These are phyloP conservation scores for Macropodus opercularis DNA, from an alignment of 2,797 vertebrate species.

Conservation along the genomic window DNA sequence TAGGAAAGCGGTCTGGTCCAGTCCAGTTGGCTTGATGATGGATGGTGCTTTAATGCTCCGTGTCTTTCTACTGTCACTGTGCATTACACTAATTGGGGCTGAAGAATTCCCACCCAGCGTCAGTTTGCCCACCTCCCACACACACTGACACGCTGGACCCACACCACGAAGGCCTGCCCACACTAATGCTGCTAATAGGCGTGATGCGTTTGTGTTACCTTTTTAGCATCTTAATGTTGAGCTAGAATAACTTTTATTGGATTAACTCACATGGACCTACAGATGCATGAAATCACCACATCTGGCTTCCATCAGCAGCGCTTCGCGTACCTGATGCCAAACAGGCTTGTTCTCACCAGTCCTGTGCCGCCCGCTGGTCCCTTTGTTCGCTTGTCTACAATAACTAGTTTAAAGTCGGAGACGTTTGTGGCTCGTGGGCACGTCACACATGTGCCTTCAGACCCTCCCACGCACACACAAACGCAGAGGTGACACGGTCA, in stretches of 20 bases:
- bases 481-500: conserved; percentile 71
- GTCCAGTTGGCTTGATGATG: conserved; percentile 84
- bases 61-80: conserved; percentile 81
- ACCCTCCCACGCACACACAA: conserved; percentile 18
- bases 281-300: conserved; percentile 60
- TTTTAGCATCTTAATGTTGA: conserved; percentile 57
- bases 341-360: conserved; percentile 72
- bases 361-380: background rate
- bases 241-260: conserved; percentile 46
- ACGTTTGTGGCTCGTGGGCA: conserved; percentile 17
- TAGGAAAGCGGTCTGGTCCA: conserved; percentile 44
- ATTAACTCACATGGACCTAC: conserved; percentile 52
- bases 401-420: conserved; percentile 22
- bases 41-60: conserved; percentile 84
- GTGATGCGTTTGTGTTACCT: conserved; percentile 55
- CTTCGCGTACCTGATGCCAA: conserved; percentile 60
- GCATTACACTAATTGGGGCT: conserved; percentile 89
- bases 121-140: conserved; percentile 33
- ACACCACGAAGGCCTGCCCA: conserved; percentile 41
- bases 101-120: conserved; percentile 72
- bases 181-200: conserved; percentile 73
- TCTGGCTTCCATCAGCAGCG: conserved; percentile 52
- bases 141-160: conserved; percentile 36
- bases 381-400: conserved; percentile 15
- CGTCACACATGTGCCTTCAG: conserved; percentile 42